Base-by-base conservation (phyloP, 2,888 invertebrate species). In the Micropterix aruncella region DNA sequence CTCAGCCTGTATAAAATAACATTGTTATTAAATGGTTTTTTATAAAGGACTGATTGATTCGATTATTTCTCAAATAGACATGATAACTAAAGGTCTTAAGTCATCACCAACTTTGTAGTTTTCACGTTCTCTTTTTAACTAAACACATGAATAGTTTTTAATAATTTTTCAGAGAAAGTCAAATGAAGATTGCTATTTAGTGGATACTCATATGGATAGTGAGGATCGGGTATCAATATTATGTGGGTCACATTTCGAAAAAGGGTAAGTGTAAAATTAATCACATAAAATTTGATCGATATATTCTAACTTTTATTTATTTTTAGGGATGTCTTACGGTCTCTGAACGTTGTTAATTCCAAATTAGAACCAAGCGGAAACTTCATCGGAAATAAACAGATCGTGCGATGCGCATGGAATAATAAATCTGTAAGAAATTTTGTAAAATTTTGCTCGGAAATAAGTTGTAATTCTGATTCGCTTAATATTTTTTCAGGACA, bases 361-460 rank as follows among this genome's bases (percentile, higher is more conserved):
- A 63, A 66, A 45, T 59, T 84, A 19, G 57, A 66, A 48, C 77
- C 79, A 0, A 55, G 60, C 48, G 69, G 74, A 1, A 64, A 74
- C 56, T 77, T 83, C 52, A 52, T 56, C 3, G 70, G 65, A 16
- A 88, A 86, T 58, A 77, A 74, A 47, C 87, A 88, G 61, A 68
- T 77, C 12, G 78, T 87, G 2, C 67, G 85, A n/a, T 74, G 79
- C 46, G 81, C 81, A 57, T 73, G 77, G 61, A 77, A 74, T 52
- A 70, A 82, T 54, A 56, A 63, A 46, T 67, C 77, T 56, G 83
- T 83, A 60, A 70, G 70, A 65, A 48, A 19, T 42, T 27, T 38
- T 46, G 16, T n/a, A n/a, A n/a, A n/a, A n/a, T n/a, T n/a, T n/a
- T 19, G 18, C 37, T 19, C 16, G 5, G 17, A 16, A 16, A 12